Evolutionary conservation across 2,113 vertebrate species (phyloP).

Genomic region (Heptranchias perlo): DNA sequence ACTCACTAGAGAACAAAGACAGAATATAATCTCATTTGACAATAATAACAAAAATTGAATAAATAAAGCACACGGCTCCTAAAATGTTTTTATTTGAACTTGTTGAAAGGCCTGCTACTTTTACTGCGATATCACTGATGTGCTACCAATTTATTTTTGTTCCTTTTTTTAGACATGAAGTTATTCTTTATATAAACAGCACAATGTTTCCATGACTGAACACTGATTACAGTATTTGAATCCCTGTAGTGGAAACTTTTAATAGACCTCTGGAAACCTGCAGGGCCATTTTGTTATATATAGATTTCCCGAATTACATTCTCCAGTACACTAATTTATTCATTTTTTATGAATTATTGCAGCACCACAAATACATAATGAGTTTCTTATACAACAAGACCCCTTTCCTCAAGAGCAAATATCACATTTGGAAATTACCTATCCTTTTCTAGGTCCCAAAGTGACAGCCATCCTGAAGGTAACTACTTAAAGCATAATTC

Average conservation of each 20-base stretch:
- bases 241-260: background rate
- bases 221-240: background rate
- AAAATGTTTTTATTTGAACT: background rate
- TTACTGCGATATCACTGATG: background rate
- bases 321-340: background rate
- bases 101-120: background rate
- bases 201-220: background rate
- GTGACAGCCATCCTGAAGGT: too few relatives aligned
- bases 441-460: background rate
- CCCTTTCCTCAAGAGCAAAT: background rate
- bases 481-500: background rate
- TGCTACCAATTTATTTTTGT: background rate
- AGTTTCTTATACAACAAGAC: background rate
- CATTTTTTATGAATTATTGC: background rate
- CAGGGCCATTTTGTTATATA: background rate
- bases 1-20: too few relatives aligned
- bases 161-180: background rate
- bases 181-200: background rate
- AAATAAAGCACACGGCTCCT: background rate
- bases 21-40: constrained; percentile 1
- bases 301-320: background rate
- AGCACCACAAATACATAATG: background rate
- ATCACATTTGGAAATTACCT: background rate
- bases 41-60: background rate
- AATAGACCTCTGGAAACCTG: background rate